Evolutionary conservation across 2,888 invertebrate genomes (phyloP), one percentile per base, ranked within the genome.

Genomic region (Idaea aversata): DNA sequence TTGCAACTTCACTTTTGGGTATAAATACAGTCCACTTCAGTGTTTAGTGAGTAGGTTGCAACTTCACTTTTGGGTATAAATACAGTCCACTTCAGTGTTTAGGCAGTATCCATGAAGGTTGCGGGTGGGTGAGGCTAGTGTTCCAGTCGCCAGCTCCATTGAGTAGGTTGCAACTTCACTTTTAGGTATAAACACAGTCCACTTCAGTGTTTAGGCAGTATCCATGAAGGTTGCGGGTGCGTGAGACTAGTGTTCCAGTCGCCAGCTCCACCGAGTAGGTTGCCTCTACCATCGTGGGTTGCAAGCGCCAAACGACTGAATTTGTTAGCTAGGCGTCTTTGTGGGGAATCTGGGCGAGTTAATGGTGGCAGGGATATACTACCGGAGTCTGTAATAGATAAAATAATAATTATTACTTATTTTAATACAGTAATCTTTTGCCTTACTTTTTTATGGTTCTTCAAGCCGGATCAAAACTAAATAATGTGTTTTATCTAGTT

Each of bases 211-310:
- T 91, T 91, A 2, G 91, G 91, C 65, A 93, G 72, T 70, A 92
- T 84, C 91, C 91, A 92, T 0, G 87, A 86, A 1, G 89, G 90
- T 64, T 86, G 84, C 0, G 88, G 85, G 47, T 86, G 87, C 64
- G 82, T 81, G 0, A 87, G 74, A 61, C 86, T 86, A 0, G 84
- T 84, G 77, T 81, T 86, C 93, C 93, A 93, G 73, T 97, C 97
- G 57, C 98, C 97, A 91, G 97, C 97, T 80, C 97, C 97, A 57
- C 97, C 97, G 70, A 98, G 95, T 79, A 97, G 95, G 78, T 96
- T 95, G 61, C 97, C 98, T 80, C 97, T 95, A 64, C 98, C 98
- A 81, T 98, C 98, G 85, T 98, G 98, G 1, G 98, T 98, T 59
- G 98, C 97, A 67, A 98, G 93, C 57, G 97, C 97, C 60, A 98